A percentile compares a stretch with the other conserved stretches of the same genome.
Evolutionary conservation across 2,113 vertebrate species (phyloP).

Genomic region (Pterocles gutturalis): DNA sequence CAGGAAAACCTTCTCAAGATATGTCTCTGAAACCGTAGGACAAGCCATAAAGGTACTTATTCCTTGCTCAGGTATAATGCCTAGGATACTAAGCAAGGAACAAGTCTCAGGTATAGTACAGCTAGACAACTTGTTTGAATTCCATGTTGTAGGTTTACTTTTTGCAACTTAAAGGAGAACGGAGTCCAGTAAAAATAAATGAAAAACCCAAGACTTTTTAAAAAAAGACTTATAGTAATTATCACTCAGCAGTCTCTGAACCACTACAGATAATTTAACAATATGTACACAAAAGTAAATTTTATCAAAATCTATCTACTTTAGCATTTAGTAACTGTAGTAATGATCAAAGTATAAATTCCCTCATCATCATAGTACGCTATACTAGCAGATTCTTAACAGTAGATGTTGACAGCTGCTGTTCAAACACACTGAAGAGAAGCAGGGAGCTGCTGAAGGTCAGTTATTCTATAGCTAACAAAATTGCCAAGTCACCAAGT

Average conservation of each 20-base stretch:
- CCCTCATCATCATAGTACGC: background rate
- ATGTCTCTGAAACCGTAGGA: background rate
- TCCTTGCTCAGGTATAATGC: background rate
- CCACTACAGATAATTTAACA: background rate
- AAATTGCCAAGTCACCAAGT: background rate
- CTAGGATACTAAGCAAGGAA: background rate
- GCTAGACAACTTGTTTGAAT: background rate
- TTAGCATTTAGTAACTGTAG: slow-evolving; percentile 18
- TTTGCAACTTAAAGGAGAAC: background rate
- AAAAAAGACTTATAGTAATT: background rate
- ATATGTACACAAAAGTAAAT: background rate
- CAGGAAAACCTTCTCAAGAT: background rate
- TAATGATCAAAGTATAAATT: slow-evolving; percentile 22
- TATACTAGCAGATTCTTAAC: background rate
- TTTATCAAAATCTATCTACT: background rate
- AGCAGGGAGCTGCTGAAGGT: background rate
- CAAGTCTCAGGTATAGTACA: background rate
- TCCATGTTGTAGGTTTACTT: background rate
- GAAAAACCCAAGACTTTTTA: background rate
- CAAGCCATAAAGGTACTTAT: background rate
- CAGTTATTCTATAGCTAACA: background rate
- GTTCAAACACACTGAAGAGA: background rate
- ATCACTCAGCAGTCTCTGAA: background rate
- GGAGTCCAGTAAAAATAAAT: background rate
- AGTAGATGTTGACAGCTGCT: background rate